These are phyloP conservation scores for Bradysia coprophila DNA, from an alignment of 1,140 invertebrate species.

Conservation along the genomic window DNA sequence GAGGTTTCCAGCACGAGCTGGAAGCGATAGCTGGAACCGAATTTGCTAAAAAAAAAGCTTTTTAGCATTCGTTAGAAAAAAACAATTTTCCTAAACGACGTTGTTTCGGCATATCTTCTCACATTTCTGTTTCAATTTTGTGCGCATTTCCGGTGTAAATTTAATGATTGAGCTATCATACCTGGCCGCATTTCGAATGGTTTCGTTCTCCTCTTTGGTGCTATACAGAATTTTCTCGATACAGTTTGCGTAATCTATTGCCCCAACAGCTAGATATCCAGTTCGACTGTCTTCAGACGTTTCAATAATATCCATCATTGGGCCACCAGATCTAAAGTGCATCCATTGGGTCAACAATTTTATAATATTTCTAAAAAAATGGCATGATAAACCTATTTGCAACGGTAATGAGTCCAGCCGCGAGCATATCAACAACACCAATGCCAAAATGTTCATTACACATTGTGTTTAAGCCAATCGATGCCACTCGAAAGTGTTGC, in stretches of 20 bases:
- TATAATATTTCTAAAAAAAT: no score
- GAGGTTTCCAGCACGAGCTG: no score
- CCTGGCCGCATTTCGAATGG: conserved; percentile 56
- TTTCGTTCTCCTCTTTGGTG: conserved; percentile 32
- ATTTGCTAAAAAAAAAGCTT: no score
- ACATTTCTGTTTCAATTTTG: background rate
- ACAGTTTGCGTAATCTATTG: conserved; percentile 61
- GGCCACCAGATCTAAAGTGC: conserved; percentile 81
- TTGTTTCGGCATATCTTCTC: no score
- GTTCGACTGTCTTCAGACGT: conserved; percentile 46
- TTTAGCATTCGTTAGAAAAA: no score
- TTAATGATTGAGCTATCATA: conserved; percentile 11
- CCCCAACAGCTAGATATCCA: conserved; percentile 64
- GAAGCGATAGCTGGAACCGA: no score
- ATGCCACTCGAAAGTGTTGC: conserved; percentile 44
- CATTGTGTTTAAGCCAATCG: conserved; percentile 91
- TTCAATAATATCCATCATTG: conserved; percentile 81
- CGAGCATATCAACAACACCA: conserved; percentile 92
- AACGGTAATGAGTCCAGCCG: conserved; percentile 84
- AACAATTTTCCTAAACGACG: no score
- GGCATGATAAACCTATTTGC: conserved; percentile 30
- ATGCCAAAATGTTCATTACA: conserved; percentile 99
- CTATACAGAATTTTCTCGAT: conserved; percentile 58
- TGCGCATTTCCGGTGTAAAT: no score
- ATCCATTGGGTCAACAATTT: background rate